These are phyloP conservation scores for Petromus typicus DNA, from an alignment of 2,113 vertebrate species.

Conservation along the genomic window DNA sequence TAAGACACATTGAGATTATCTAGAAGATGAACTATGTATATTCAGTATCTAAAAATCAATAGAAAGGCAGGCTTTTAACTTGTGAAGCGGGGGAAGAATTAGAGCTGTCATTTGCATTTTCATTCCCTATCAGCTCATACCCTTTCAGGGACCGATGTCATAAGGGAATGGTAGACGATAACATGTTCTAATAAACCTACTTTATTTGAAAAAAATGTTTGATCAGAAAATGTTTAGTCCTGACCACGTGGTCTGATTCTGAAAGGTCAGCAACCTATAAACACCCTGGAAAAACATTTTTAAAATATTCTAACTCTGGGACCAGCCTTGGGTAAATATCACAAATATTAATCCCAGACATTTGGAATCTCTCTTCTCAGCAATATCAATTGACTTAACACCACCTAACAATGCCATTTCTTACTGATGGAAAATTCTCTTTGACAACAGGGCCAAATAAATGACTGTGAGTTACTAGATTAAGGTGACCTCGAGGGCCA, in stretches of 20 bases:
- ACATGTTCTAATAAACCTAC: constrained; percentile 42
- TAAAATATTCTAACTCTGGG: constrained; percentile 27
- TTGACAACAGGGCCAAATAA: constrained; percentile 44
- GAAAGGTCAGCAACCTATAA: constrained; percentile 68
- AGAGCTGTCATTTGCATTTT: constrained; percentile 24
- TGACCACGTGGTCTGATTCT: constrained; percentile 5
- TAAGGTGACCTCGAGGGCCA: neutral
- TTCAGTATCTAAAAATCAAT: constrained; percentile 73
- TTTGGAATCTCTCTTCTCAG: constrained; percentile 46
- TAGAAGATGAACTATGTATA: constrained; percentile 66
- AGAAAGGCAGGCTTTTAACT: constrained; percentile 69
- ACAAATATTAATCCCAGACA: constrained; percentile 67
- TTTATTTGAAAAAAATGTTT: constrained; percentile 56
- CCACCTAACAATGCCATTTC: constrained; percentile 61
- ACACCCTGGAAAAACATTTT: constrained; percentile 58
- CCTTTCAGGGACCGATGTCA: neutral
- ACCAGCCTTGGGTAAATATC: constrained; percentile 63
- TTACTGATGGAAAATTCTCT: constrained; percentile 57
- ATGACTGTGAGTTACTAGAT: constrained; percentile 22
- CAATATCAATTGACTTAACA: constrained; percentile 34
- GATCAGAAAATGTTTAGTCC: constrained; percentile 62
- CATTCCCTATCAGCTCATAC: neutral
- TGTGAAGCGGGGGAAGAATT: neutral
- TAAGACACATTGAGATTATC: constrained; percentile 71
- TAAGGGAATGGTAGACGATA: neutral